A percentile compares a stretch with the other conserved stretches of the same genome.
phyloP scores from a whole-genome alignment of 2,797 vertebrate genomes.

The Acestrorhynchus altus region DNA sequence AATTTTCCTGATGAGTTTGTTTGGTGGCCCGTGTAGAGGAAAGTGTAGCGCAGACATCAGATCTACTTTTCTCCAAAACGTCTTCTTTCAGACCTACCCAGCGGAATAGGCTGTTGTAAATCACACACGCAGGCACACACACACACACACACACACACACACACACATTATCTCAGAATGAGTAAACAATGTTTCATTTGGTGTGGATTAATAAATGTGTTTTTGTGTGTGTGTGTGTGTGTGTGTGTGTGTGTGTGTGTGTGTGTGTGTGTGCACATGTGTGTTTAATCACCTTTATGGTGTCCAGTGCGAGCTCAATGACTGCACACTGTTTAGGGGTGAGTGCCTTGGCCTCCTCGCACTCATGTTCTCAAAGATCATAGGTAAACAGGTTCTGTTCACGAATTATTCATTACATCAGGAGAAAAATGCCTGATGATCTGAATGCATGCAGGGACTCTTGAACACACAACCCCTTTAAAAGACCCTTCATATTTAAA shows the following conservation, averaged over 20 bases:
- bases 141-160: conserved; percentile 8
- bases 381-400: not conserved
- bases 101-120: conserved; percentile 94
- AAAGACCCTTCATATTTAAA: no score
- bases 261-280: conserved; percentile 10
- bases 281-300: conserved; percentile 86
- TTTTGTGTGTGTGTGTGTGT: not conserved
- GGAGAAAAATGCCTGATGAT: no score
- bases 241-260: conserved; percentile 1
- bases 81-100: conserved; percentile 97
- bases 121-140: conserved; percentile 38
- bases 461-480: no score
- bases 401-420: no score
- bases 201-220: no score
- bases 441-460: no score
- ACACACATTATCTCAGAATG: not conserved
- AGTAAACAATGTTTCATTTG: not conserved
- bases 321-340: conserved; percentile 95
- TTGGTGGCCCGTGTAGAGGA: conserved; percentile 98
- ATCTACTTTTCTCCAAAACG: conserved; percentile 96
- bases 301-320: conserved; percentile 94
- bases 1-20: conserved; percentile 98
- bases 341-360: conserved; percentile 91
- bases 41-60: conserved; percentile 93
- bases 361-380: conserved; percentile 90